Evolutionary conservation across 1,140 invertebrate genomes (phyloP), one percentile per base, ranked within the genome.

Genomic region (Arctopsyche grandis): DNA sequence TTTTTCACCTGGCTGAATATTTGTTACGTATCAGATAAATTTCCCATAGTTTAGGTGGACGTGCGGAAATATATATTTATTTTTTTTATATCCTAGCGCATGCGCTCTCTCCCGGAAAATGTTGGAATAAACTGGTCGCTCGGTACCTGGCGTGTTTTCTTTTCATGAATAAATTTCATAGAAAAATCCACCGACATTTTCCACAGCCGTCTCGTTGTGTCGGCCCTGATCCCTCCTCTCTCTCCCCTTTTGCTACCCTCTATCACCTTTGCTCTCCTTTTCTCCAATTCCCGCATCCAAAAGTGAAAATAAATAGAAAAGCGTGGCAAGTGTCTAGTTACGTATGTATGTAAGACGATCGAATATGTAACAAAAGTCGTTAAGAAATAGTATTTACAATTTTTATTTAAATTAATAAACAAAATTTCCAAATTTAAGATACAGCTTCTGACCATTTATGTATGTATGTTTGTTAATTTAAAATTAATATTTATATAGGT

Each of bases 131-230:
- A 52, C 48, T 16, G 48, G 48, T 52, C 10, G 16, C 48, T 12
- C 16, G 10, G 10, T 52, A 52, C 48, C 48, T 66, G 63, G 12
- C 14, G 58, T 60, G 21, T 66, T 66, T 66, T 22, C 21, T 29
- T 66, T 66, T 66, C 63, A 66, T 66, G 63, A 66, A 66, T 66
- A 66, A 66, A 66, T 66, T 66, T 66, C 63, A n/a, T 12, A 12
- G 63, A 66, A 66, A 66, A 66, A 66, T 66, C 19, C 29, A 38
- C 29, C 1, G 29, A 38, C 29, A 38, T 38, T 38, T 38, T 38
- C 29, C 29, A 38, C 29, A 38, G 29, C 29, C 29, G 29, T 38
- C 29, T 38, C 29, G 29, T 38, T 38, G 29, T 38, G 29, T 38
- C 29, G 29, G 29, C 29, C 29, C 29, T 38, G 29, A 38, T 38